phyloP scores from a whole-genome alignment of 1,140 invertebrate genomes.

The Hylyphantes graminicola region DNA sequence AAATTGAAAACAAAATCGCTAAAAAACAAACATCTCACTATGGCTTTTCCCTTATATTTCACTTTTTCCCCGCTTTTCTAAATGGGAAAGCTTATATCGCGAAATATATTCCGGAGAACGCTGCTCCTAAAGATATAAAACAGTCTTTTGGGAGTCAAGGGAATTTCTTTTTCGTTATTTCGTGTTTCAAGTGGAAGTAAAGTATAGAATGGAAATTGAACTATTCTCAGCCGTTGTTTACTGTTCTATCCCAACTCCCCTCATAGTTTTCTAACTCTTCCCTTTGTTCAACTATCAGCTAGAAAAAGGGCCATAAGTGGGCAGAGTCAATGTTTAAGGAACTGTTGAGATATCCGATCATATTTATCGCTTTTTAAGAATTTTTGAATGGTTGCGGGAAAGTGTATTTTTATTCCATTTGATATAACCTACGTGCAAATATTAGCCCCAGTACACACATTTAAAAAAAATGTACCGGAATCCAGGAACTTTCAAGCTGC shows the following conservation, averaged over 20 bases:
- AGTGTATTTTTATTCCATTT: too few relatives aligned
- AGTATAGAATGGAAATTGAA: conserved; percentile 54
- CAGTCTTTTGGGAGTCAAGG: conserved; percentile 49
- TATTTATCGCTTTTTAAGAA: neutral
- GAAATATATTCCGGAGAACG: conserved; percentile 49
- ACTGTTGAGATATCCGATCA: neutral
- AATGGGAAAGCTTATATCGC: conserved; percentile 46
- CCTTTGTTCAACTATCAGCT: conserved; percentile 10
- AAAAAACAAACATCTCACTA: conserved; percentile 27
- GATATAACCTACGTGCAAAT: too few relatives aligned
- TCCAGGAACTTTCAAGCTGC: too few relatives aligned
- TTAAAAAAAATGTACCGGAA: too few relatives aligned
- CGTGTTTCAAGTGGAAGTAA: conserved; percentile 44
- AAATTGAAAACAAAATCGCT: conserved; percentile 23
- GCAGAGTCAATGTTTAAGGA: neutral
- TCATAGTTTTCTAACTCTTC: neutral
- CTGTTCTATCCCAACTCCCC: conserved; percentile 22
- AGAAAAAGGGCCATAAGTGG: neutral
- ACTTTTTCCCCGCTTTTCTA: conserved; percentile 24
- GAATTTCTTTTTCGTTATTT: conserved; percentile 27
- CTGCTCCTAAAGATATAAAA: conserved; percentile 55
- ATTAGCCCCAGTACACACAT: too few relatives aligned
- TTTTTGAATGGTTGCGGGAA: too few relatives aligned
- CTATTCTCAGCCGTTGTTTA: conserved; percentile 30
- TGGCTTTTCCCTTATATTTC: conserved; percentile 9